phyloP scores from a whole-genome alignment of 2,888 invertebrate species.

The Carpatolechia fugitivella region DNA sequence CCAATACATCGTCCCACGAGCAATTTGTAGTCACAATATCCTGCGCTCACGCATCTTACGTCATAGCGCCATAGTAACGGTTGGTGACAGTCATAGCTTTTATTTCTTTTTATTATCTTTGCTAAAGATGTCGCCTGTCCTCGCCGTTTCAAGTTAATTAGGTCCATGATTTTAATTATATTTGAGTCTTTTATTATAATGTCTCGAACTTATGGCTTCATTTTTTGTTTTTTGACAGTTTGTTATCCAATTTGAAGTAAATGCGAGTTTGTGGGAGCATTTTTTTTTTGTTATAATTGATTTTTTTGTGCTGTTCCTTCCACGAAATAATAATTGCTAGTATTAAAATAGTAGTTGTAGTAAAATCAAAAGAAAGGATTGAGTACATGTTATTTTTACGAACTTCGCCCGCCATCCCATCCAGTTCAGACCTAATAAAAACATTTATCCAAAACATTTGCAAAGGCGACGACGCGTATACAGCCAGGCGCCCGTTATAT shows the following conservation, averaged over 20 bases:
- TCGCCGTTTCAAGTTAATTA: neutral
- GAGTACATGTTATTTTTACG: neutral
- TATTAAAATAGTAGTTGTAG: too few species aligned
- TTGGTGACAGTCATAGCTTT: constrained; percentile 24
- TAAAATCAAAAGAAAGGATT: too few species aligned
- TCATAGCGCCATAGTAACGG: constrained; percentile 16
- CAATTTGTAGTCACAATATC: constrained; percentile 22
- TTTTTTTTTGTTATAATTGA: too few species aligned
- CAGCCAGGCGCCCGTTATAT: constrained; percentile 42
- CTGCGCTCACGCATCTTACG: constrained; percentile 25
- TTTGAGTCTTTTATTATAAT: neutral
- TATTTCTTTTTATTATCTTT: constrained; percentile 12
- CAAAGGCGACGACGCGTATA: constrained; percentile 58
- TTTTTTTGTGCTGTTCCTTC: too few species aligned
- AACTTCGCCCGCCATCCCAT: neutral
- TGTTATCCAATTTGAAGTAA: neutral
- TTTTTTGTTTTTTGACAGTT: neutral
- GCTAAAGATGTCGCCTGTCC: neutral
- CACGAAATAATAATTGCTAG: too few species aligned
- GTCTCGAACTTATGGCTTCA: neutral
- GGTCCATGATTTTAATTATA: neutral
- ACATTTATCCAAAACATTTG: constrained; percentile 35
- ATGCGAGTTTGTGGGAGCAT: neutral
- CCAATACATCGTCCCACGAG: neutral
- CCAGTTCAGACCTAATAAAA: constrained; percentile 23